Evolutionary conservation across 2,888 invertebrate genomes (phyloP).

Genomic region (Nesidiocoris tenuis): DNA sequence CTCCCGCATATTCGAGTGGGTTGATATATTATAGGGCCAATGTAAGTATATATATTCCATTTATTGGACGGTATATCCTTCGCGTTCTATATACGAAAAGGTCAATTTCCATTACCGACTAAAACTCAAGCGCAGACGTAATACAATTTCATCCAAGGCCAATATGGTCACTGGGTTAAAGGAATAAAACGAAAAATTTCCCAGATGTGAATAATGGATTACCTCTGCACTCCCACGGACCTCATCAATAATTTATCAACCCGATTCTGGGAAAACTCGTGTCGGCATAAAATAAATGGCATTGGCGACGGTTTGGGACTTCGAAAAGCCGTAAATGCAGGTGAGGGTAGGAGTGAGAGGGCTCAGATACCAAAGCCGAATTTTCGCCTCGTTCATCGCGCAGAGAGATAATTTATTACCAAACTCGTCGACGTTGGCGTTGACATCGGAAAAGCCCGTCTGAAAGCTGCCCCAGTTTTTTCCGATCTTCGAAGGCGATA

Average conservation of each 20-base stretch:
- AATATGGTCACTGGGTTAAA: background rate
- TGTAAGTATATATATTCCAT: no score
- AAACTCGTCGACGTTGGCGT: background rate
- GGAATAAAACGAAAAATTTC: background rate
- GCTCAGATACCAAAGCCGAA: background rate
- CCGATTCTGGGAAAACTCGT: background rate
- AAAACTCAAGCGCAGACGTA: no score
- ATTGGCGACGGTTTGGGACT: background rate
- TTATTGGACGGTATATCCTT: no score
- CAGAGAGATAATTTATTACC: background rate
- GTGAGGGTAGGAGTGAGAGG: background rate
- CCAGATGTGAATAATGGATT: background rate
- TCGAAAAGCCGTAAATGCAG: background rate
- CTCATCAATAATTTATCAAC: background rate
- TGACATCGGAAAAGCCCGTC: no score
- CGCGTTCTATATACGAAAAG: no score
- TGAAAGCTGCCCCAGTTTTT: no score
- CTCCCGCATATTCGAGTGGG: no score
- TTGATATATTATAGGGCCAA: no score
- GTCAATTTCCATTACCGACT: no score
- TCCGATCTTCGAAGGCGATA: no score
- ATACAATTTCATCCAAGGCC: no score
- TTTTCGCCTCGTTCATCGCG: background rate
- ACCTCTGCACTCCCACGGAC: background rate
- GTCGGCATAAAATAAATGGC: background rate